phyloP scores from a whole-genome alignment of 2,797 vertebrate genomes.

The Falco rusticolus region DNA sequence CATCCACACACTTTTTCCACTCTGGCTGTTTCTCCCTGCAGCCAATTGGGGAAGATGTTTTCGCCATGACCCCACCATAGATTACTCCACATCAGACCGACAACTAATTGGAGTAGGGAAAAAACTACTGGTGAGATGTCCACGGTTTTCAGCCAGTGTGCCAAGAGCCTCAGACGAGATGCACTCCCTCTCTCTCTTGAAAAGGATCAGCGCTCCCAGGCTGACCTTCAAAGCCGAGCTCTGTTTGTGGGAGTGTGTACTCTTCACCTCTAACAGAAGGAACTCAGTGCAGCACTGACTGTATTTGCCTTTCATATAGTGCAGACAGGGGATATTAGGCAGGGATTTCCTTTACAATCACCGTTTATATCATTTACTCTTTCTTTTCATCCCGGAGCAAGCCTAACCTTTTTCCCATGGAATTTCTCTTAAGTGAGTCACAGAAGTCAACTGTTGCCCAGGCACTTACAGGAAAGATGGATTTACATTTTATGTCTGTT shows the following conservation, averaged over 20 bases:
- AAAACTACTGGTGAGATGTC: constrained; percentile 40
- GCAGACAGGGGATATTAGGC: not conserved
- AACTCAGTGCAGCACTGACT: not conserved
- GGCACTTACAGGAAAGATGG: constrained; percentile 55
- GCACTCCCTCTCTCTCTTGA: not conserved
- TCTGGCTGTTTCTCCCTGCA: constrained; percentile 31
- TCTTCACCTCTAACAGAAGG: not conserved
- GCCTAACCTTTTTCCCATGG: not conserved
- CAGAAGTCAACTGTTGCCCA: constrained; percentile 46
- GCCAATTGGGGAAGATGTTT: constrained; percentile 17
- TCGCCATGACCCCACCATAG: constrained; percentile 22
- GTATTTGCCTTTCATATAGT: not conserved
- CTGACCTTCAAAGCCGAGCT: not conserved
- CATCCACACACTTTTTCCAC: constrained; percentile 47
- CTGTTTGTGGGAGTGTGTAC: not conserved
- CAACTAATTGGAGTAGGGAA: not conserved
- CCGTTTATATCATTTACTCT: not conserved
- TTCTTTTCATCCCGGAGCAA: constrained; percentile 16
- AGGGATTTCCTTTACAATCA: constrained; percentile 10
- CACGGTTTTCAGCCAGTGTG: not conserved
- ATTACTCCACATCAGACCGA: constrained; percentile 42
- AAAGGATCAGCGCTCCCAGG: not conserved
- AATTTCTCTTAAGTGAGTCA: constrained; percentile 64
- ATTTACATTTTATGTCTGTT: constrained; percentile 52
- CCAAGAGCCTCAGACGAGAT: not conserved